phyloP scores from a whole-genome alignment of 1,140 invertebrate genomes.

The Brachystomella parvula region DNA sequence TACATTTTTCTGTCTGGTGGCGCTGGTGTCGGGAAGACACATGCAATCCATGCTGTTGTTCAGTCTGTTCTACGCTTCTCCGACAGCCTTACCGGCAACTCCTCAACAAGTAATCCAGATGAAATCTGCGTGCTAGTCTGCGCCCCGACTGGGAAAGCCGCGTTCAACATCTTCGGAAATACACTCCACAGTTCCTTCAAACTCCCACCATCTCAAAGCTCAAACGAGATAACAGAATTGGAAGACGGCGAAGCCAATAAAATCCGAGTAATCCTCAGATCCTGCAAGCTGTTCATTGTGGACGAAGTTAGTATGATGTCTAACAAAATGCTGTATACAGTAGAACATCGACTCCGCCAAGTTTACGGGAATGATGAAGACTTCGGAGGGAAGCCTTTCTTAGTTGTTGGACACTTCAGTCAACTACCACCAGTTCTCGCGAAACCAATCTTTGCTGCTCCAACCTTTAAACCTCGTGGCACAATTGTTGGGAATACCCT shows the following conservation, averaged over 20 bases:
- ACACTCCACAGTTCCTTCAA: slow-evolving; percentile 41
- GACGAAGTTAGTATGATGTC: slow-evolving; percentile 44
- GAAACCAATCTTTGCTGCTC: slow-evolving; percentile 2
- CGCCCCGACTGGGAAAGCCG: slow-evolving; percentile 42
- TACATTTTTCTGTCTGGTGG: not conserved
- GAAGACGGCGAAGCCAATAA: slow-evolving; percentile 33
- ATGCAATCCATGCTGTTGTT: slow-evolving; percentile 17
- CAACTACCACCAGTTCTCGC: slow-evolving; percentile 38
- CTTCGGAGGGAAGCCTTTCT: slow-evolving; percentile 36
- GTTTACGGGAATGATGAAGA: slow-evolving; percentile 38
- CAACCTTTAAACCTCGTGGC: not conserved
- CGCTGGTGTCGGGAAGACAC: slow-evolving; percentile 22
- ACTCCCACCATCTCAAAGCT: slow-evolving; percentile 38
- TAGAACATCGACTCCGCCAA: slow-evolving; percentile 40
- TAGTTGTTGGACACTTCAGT: slow-evolving; percentile 36
- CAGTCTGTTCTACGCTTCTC: not conserved
- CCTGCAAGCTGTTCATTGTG: slow-evolving; percentile 42
- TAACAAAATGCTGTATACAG: slow-evolving; percentile 32
- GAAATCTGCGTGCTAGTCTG: slow-evolving; percentile 36
- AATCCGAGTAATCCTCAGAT: slow-evolving; percentile 30
- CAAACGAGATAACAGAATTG: slow-evolving; percentile 20
- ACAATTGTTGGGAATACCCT: slow-evolving; percentile 2
- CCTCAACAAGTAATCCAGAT: not conserved
- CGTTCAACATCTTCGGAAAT: slow-evolving; percentile 39
- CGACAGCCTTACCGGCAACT: too few species aligned